Base-by-base conservation (phyloP, 2,113 vertebrate genomes). In the Rostratula benghalensis region DNA sequence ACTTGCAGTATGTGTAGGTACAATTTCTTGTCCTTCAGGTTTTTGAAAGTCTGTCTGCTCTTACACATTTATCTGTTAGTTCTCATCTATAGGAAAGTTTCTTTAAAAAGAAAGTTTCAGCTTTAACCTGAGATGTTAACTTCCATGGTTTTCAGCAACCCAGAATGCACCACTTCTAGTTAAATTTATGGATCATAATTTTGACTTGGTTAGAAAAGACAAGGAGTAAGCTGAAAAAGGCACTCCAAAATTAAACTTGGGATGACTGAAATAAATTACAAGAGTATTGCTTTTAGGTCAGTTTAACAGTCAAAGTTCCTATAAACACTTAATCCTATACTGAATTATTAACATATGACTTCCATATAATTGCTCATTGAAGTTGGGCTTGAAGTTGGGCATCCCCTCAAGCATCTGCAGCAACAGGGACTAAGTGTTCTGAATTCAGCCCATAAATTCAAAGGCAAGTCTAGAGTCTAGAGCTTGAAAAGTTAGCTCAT, bases 311-410 rank as follows among this genome's bases (percentile, higher is more conserved):
- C 12, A 46, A 81, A 91, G 46, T 68, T 37, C 54, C 11, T 67
- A 43, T 50, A 74, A 74, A 60, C 7, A 30, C 20, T 79, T 87
- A 80, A 83, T 23, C 24, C 5, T 60, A 6, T 71, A 46, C 31
- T 89, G 45, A 95, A 83, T 93, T 93, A 90, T 86, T 90, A 94
- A 83, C 18, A 50, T 61, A 84, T 57, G 59, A 54, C 63, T 95
- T 85, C 70, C 13, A 33, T 86, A 45, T 63, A 54, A 71, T 39
- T 78, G 35, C 33, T 82, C 15, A 68, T 75, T n/a, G n/a, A n/a
- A n/a, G n/a, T n/a, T n/a, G 74, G 86, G 3, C 24, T 68, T 92
- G 43, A 86, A 86, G 43, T 9, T 54, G 16, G 10, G 6, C 59
- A 83, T 85, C 41, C 30, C 28, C 48, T 87, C 25, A 74, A 84